Evolutionary conservation across 1,140 invertebrate species (phyloP), one percentile per base, ranked within the genome.

Genomic region (Leptestheria dahalacensis): DNA sequence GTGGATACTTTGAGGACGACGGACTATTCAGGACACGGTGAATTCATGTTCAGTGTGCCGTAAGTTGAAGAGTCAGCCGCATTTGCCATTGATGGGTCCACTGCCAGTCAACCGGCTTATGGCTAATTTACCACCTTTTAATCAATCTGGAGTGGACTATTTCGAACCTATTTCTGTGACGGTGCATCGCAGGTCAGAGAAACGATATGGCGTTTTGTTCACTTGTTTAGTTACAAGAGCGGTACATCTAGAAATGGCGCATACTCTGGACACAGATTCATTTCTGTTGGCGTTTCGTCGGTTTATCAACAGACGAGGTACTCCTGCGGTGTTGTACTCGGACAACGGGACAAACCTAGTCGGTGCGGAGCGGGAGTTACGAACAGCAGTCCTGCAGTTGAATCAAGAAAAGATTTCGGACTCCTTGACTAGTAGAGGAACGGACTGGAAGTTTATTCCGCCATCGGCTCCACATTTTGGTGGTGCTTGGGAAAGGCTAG

Each of bases 401-500:
- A 33, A 47, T n/a, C 20, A 18, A 12, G 23, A 4, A 1, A 33
- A 33, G 21, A 57, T 47, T 18, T 20, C n/a, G 29, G 4, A 47
- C 56, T 20, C 21, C 20, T 20, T 57, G 46, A 47, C 53, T 26
- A 6, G 48, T 11, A n/a, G 3, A 48, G 52, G 53, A 56, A 67
- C 70, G 3, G 56, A 50, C 15, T 70, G 68, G 65, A 50, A 65
- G 23, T 72, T 71, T 50, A 69, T 62, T 61, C 73, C 69, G 0
- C 69, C 71, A 1, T 24, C 57, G 12, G 60, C 67, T 18, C 68
- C 68, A 10, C 66, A 72, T 55, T 66, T 70, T 54, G 69, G 70
- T 11, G 68, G 69, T 21, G 26, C 65, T 4, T 72, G 70, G 65
- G 71, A 74, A 64, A 61, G 66, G 9, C 64, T 65, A 21, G 64